Conservation (phyloP, 2,888 invertebrate species). For the Nomada fabriciana region DNA sequence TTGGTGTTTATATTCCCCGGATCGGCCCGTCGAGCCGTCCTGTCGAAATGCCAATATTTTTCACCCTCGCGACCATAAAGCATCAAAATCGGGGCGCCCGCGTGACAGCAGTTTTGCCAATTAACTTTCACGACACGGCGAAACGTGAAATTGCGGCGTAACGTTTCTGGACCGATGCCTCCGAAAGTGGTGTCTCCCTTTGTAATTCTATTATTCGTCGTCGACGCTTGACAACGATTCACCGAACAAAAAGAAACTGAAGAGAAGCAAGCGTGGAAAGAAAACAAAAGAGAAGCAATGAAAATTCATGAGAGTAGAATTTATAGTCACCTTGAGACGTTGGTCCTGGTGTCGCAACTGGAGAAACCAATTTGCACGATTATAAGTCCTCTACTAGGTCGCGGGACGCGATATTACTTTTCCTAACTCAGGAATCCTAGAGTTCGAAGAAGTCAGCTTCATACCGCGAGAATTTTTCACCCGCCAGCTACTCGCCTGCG, state of each 20-base stretch:
- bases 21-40: constrained; percentile 12
- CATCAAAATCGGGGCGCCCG: constrained; percentile 52
- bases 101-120: constrained; percentile 54
- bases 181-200: constrained; percentile 13
- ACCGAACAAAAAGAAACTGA: neutral
- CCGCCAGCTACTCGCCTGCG: neutral
- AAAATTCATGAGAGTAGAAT: no score
- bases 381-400: neutral
- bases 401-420: neutral
- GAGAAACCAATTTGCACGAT: no score
- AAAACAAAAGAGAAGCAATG: neutral
- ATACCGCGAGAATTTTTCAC: neutral
- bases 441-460: neutral
- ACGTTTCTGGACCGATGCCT: neutral
- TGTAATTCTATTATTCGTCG: constrained; percentile 39
- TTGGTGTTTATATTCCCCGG: constrained; percentile 52
- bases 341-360: no score
- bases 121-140: constrained; percentile 51
- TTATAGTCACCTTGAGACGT: no score
- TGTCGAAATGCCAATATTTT: constrained; percentile 63
- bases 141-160: constrained; percentile 37
- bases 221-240: constrained; percentile 12
- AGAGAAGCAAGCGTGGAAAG: neutral
- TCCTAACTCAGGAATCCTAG: neutral
- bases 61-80: constrained; percentile 49